Base-by-base conservation (phyloP, 2,888 invertebrate species). In the Mythimna pallens region DNA sequence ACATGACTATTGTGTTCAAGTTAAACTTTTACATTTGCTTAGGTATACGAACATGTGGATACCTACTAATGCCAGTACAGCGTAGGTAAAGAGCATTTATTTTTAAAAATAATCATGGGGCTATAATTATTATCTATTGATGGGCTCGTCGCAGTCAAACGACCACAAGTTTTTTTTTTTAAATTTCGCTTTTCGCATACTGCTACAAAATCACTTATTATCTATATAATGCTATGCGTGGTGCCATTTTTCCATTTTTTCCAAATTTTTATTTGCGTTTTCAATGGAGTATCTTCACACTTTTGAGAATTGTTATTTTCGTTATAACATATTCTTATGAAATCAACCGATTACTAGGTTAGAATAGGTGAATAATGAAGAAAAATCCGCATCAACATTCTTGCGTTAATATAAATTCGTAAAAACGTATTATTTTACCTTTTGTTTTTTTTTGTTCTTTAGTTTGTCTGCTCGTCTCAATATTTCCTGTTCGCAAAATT, bases 401-500 rank as follows among this genome's bases (percentile, higher is more conserved):
- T 73, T 68, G 12, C 43, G 65, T 70, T 58, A 66, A 61, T 65
- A 74, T 58, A 66, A 83, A 76, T 78, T 78, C 58, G 70, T 81
- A 84, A 82, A 70, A 78, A 80, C 65, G 63, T 83, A 78, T 74
- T 82, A 80, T 81, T 81, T 82, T 62, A 80, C 62, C 73, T 83
- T 85, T 85, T 85, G 82, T 83, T 59, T 86, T 59, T 86, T 83
- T 82, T 83, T 73, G 76, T 89, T 89, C 88, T 87, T 90, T 82
- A 81, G 81, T 86, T 89, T 87, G 90, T 90, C 89, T 84, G 89
- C 87, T 86, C 86, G 89, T 91, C 91, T 90, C 85, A 90, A 91
- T 93, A 94, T 94, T 96, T 95, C 95, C 95, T 95, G 95, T 93
- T 95, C 80, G 92, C 90, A 80, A 93, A 94, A 94, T 93, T 91